Conservation (phyloP, 2,888 invertebrate species). For the Drosophila fulvimacula region DNA sequence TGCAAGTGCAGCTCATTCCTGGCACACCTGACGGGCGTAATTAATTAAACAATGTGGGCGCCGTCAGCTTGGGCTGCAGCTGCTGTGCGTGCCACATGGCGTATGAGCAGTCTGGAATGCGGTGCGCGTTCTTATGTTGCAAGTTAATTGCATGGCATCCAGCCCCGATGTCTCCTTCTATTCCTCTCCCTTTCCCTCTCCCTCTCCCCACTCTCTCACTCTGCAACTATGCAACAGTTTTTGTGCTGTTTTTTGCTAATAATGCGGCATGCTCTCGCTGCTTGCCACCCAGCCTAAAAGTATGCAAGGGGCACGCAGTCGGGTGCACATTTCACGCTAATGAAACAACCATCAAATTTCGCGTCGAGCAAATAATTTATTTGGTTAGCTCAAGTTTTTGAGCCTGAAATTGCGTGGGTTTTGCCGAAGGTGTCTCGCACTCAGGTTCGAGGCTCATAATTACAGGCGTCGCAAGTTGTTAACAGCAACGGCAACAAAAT, state of each 20-base stretch:
- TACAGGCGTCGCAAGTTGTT: slow-evolving; percentile 73
- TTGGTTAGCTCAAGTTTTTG: slow-evolving; percentile 15
- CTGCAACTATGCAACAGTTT: slow-evolving; percentile 36
- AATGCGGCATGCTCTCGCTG: slow-evolving; percentile 1
- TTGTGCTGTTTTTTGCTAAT: slow-evolving; percentile 12
- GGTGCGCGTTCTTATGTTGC: slow-evolving; percentile 21
- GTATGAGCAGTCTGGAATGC: slow-evolving; percentile 36
- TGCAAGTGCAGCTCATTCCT: slow-evolving; percentile 16
- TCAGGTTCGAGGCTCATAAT: slow-evolving; percentile 50
- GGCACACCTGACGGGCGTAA: slow-evolving; percentile 54
- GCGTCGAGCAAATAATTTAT: slow-evolving; percentile 44
- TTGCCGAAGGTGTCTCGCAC: background rate
- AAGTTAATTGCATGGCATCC: slow-evolving; percentile 45
- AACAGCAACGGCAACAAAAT: slow-evolving; percentile 19
- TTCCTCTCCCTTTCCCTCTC: accelerated
- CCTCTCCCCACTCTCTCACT: background rate
- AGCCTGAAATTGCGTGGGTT: background rate
- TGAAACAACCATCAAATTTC: slow-evolving; percentile 32
- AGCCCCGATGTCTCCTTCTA: background rate
- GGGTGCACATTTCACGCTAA: slow-evolving; percentile 8
- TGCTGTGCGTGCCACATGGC: slow-evolving; percentile 32
- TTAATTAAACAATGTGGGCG: slow-evolving; percentile 63
- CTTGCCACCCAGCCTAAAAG: slow-evolving; percentile 19
- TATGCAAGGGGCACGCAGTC: slow-evolving; percentile 4
- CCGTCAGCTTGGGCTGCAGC: slow-evolving; percentile 7